Evolutionary conservation across 2,797 vertebrate genomes (phyloP), one percentile per base, ranked within the genome.

Genomic region (Rhodeus uyekii): DNA sequence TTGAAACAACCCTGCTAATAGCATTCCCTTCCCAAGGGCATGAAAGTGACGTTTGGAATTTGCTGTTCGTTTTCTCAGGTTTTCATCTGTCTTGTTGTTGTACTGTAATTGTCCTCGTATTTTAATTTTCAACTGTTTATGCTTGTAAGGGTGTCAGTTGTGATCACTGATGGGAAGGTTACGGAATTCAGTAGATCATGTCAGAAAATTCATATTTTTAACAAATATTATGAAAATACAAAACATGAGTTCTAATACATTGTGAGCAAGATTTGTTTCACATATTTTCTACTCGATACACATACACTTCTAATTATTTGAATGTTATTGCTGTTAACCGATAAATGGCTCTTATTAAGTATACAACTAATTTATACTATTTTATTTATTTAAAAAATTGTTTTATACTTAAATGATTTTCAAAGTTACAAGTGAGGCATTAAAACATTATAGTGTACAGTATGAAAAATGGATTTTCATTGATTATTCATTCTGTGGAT

Each of bases 1-100:
- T 65, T 48, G 14, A 78, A 53, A 78, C 32, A 53, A 29, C 76
- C 44, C 32, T 78, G 75, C 61, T 78, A 53, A 78, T 65, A 50
- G 76, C 61, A 78, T 78, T 78, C 44, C 32, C 76, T 50, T 67
- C 44, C 61, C 76, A 67, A 78, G 76, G 76, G 44, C 61, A 34
- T 38, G 16, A 78, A 38, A 38, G 61, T 36, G 60, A 67, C 27
- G 32, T 78, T 78, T 78, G 61, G 44, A 67, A 78, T 78, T 67
- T 27, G 44, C 76, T 78, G 61, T 78, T 61, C 10, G 58, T 48
- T 78, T 46, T 48, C 46, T 67, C 55, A 4, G 32, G 32, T 77
- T 64, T 48, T 77, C 76, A 38, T 64, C 39, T 5, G 39, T 64
- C 19, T 65, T 67, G 61, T 67, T 7, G 22, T 18, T 38, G 13